Conservation (phyloP, 2,888 invertebrate genomes). For the Cyclophora punctaria region DNA sequence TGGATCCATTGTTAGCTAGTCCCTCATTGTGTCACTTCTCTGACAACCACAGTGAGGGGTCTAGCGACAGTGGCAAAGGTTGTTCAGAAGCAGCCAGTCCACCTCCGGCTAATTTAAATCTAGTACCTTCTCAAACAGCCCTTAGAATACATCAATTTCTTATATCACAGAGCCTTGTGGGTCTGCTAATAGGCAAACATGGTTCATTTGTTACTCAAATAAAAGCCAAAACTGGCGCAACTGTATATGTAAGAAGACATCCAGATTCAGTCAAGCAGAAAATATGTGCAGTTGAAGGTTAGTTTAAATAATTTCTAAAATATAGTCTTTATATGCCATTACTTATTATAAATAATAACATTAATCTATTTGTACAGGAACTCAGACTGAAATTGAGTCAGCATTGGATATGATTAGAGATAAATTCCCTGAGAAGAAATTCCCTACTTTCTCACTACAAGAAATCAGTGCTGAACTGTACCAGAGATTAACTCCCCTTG, state of each 20-base stretch:
- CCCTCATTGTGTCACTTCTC: constrained; percentile 81
- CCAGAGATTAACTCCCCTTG: constrained; percentile 63
- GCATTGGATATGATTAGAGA: constrained; percentile 90
- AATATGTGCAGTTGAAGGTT: constrained; percentile 89
- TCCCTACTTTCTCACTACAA: constrained; percentile 84
- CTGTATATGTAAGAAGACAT: constrained; percentile 85
- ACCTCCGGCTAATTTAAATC: constrained; percentile 76
- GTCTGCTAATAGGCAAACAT: constrained; percentile 89
- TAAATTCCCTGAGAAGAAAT: constrained; percentile 87
- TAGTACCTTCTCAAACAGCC: constrained; percentile 59
- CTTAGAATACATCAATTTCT: constrained; percentile 82
- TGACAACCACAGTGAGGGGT: constrained; percentile 83
- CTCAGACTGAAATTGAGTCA: constrained; percentile 83
- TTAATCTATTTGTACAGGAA: constrained; percentile 64
- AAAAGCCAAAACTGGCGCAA: constrained; percentile 85
- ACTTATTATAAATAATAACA: neutral
- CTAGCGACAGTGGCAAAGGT: constrained; percentile 90
- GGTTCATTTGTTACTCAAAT: constrained; percentile 88
- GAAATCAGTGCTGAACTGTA: constrained; percentile 72
- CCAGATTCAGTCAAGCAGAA: constrained; percentile 83
- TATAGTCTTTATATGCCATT: neutral
- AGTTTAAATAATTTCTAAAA: constrained; percentile 7
- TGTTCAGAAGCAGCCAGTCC: constrained; percentile 83
- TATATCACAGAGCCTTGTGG: constrained; percentile 84
- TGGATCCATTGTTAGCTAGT: constrained; percentile 81